Evolutionary conservation across 2,888 invertebrate species (phyloP).

Genomic region (Beris chalybata): DNA sequence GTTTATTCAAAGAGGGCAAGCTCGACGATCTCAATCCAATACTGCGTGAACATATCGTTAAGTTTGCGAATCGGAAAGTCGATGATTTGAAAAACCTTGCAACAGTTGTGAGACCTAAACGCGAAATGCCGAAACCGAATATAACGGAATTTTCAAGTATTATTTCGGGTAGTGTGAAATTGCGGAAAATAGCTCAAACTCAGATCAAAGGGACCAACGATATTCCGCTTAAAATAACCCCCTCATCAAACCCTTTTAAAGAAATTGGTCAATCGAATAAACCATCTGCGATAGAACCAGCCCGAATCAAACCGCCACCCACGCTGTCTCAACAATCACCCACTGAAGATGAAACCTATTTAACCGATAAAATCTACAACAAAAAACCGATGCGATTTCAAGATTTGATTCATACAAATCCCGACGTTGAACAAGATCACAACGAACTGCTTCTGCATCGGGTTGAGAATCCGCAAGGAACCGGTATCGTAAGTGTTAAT

Average conservation of each 20-base stretch:
- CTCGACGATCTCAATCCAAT: conserved; percentile 53
- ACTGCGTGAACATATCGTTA: conserved; percentile 64
- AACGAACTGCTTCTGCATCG: background rate
- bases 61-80: conserved; percentile 66
- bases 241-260: background rate
- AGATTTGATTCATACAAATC: conserved; percentile 12
- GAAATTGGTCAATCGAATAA: background rate
- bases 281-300: background rate
- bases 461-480: conserved; percentile 22
- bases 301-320: background rate
- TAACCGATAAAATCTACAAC: conserved; percentile 8
- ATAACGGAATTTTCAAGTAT: conserved; percentile 49
- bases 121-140: conserved; percentile 46
- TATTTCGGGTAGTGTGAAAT: conserved; percentile 39
- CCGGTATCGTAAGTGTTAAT: background rate
- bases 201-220: background rate
- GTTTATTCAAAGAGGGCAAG: conserved; percentile 62
- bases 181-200: conserved; percentile 20
- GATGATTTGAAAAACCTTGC: conserved; percentile 45
- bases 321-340: background rate
- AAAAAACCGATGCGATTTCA: conserved; percentile 19
- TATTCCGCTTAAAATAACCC: background rate
- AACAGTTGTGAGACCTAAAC: conserved; percentile 38
- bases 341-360: conserved; percentile 18
- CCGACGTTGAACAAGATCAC: conserved; percentile 8